A percentile compares a stretch with the other conserved stretches of the same genome.
Evolutionary conservation across 1,140 invertebrate species (phyloP).

Genomic region (Gonatopus flavifemur): DNA sequence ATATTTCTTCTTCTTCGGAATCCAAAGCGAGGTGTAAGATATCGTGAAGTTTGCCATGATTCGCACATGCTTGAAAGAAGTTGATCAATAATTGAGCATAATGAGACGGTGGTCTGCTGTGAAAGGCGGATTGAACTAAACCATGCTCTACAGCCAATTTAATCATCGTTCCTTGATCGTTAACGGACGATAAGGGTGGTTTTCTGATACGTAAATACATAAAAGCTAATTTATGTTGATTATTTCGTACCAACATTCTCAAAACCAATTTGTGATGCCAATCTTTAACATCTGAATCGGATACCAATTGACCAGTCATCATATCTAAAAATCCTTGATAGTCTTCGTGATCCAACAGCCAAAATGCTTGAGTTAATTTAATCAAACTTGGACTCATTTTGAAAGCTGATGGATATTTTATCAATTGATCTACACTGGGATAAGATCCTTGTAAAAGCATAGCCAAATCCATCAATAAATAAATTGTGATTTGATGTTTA

Average conservation of each 20-base stretch:
- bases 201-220: conserved; percentile 58
- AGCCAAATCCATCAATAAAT: conserved; percentile 78
- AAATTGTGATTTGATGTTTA: conserved; percentile 80
- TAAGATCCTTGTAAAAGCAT: conserved; percentile 62
- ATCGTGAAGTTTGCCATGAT: conserved; percentile 57
- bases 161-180: conserved; percentile 56
- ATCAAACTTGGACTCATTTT: conserved; percentile 69
- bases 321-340: conserved; percentile 58
- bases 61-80: conserved; percentile 53
- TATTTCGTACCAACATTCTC: conserved; percentile 60
- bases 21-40: conserved; percentile 61
- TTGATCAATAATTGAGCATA: conserved; percentile 41
- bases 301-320: conserved; percentile 46
- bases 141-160: conserved; percentile 63
- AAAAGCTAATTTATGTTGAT: conserved; percentile 59
- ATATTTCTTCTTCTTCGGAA: conserved; percentile 59
- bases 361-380: conserved; percentile 80
- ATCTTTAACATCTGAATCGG: conserved; percentile 55
- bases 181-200: conserved; percentile 56
- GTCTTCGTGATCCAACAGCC: conserved; percentile 82
- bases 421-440: conserved; percentile 64
- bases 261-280: conserved; percentile 65
- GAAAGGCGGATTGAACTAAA: conserved; percentile 62
- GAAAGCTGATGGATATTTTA: conserved; percentile 77
- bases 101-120: conserved; percentile 55